These are phyloP conservation scores for Bradypodion pumilum DNA, from an alignment of 2,797 vertebrate genomes.

Conservation along the genomic window DNA sequence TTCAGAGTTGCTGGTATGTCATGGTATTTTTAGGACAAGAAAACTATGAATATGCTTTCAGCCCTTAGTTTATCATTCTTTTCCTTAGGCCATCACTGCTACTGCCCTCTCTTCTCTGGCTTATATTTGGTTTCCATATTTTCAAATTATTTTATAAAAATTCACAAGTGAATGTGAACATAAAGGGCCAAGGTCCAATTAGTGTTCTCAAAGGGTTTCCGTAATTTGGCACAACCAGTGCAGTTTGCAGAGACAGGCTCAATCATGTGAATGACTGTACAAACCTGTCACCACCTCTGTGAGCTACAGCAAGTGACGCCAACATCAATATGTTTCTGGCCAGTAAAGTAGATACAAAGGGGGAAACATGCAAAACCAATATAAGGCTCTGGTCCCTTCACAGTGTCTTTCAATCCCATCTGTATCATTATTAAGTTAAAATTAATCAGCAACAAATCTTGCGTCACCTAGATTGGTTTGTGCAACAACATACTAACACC, in stretches of 20 bases:
- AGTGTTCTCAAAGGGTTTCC: too few species aligned
- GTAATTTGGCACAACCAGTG: too few species aligned
- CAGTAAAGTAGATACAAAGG: background rate
- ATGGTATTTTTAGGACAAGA: too few species aligned
- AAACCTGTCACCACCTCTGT: too few species aligned
- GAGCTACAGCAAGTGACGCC: too few species aligned
- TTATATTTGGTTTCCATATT: background rate
- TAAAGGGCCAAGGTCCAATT: background rate
- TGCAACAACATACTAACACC: background rate
- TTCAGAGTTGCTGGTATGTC: too few species aligned
- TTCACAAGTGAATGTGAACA: background rate
- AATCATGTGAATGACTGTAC: too few species aligned
- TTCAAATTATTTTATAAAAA: conserved; percentile 1
- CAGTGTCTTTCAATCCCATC: background rate
- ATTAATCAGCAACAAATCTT: background rate
- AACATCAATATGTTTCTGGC: too few species aligned
- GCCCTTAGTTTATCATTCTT: too few species aligned
- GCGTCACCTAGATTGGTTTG: background rate
- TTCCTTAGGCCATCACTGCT: background rate
- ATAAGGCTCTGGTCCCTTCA: background rate
- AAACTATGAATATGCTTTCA: too few species aligned
- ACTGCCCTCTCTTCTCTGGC: too few species aligned
- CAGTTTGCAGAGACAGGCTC: too few species aligned
- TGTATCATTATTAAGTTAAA: background rate
- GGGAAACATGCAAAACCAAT: background rate